These are phyloP conservation scores for Urechis unicinctus DNA, from an alignment of 2,888 invertebrate species.

Conservation along the genomic window DNA sequence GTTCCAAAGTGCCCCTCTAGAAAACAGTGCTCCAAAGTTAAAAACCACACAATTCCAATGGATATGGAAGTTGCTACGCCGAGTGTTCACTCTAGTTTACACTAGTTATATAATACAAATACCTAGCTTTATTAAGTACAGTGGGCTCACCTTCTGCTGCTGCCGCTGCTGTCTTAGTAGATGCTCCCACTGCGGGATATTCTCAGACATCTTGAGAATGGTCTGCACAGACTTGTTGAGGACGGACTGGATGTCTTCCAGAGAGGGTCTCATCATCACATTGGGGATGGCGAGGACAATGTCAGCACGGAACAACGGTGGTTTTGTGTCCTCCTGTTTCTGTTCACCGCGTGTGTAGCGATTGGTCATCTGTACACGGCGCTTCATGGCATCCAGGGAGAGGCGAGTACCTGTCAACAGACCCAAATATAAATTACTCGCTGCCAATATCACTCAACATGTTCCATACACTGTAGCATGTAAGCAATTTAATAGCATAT, in stretches of 20 bases:
- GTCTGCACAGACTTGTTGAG: conserved; percentile 74
- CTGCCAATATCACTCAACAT: neutral
- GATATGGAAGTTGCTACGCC: too few relatives aligned
- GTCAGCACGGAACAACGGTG: conserved; percentile 67
- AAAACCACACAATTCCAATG: too few relatives aligned
- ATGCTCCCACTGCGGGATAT: conserved; percentile 86
- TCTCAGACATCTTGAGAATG: conserved; percentile 79
- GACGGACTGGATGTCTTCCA: conserved; percentile 86
- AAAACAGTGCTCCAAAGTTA: too few relatives aligned
- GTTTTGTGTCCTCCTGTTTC: conserved; percentile 27
- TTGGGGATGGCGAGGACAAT: conserved; percentile 81
- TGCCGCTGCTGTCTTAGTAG: conserved; percentile 53
- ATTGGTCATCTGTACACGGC: conserved; percentile 44
- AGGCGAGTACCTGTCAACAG: conserved; percentile 39
- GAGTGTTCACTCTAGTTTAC: too few relatives aligned
- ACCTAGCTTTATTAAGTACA: too few relatives aligned
- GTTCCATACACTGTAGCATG: too few relatives aligned
- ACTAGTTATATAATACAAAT: too few relatives aligned
- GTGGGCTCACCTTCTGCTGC: conserved; percentile 13
- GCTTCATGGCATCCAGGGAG: conserved; percentile 49
- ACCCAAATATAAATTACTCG: neutral
- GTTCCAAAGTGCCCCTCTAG: too few relatives aligned
- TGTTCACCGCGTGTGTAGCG: conserved; percentile 37
- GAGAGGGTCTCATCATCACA: conserved; percentile 72
- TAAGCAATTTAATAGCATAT: too few relatives aligned